Conservation (phyloP, 2,113 vertebrate species). For the Clarias macrocephalus region DNA sequence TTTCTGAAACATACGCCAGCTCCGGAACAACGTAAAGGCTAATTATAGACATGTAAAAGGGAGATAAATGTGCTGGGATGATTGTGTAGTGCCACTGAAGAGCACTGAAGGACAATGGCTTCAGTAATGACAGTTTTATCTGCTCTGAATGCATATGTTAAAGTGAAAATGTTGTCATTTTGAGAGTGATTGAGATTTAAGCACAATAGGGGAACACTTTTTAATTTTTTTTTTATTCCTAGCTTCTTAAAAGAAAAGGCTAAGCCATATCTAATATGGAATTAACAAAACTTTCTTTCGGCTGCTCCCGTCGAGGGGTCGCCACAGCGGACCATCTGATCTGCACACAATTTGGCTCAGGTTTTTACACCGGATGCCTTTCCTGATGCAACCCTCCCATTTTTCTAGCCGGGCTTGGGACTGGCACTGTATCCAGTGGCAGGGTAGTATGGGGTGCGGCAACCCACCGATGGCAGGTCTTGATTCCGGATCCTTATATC, state of each 20-base stretch:
- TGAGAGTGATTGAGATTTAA: slow-evolving; percentile 56
- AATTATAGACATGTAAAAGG: slow-evolving; percentile 70
- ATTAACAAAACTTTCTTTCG: no score
- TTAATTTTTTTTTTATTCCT: slow-evolving; percentile 9
- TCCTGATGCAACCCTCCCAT: no score
- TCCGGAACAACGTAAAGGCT: slow-evolving; percentile 66
- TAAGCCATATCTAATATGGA: no score
- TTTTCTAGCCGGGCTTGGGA: no score
- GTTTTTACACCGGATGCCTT: no score
- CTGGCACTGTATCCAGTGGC: no score
- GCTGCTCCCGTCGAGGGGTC: no score
- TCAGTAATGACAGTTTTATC: slow-evolving; percentile 65
- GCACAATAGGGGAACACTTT: slow-evolving; percentile 44
- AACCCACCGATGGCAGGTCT: no score
- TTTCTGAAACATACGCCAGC: slow-evolving; percentile 67
- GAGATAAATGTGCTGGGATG: slow-evolving; percentile 68
- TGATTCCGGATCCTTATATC: no score
- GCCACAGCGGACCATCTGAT: no score
- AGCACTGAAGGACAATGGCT: slow-evolving; percentile 54
- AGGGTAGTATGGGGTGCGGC: no score
- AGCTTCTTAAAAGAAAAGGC: background rate
- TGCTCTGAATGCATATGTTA: slow-evolving; percentile 57
- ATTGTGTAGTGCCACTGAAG: slow-evolving; percentile 62
- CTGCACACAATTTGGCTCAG: no score
- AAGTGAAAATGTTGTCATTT: slow-evolving; percentile 63